phyloP scores from a whole-genome alignment of 1,140 invertebrate species.

The Cepaea nemoralis region DNA sequence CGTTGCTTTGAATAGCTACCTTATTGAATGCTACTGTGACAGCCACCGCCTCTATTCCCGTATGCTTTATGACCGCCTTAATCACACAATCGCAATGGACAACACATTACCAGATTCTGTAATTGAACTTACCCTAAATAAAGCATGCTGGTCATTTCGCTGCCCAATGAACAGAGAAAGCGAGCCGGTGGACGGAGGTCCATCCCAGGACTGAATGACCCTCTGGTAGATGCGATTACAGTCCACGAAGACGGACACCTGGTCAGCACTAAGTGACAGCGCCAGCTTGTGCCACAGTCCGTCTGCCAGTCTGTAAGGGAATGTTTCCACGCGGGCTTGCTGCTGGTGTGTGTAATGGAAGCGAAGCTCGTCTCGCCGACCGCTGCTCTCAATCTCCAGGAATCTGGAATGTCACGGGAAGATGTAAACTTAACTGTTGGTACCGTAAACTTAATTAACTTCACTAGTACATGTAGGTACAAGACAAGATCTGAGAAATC shows the following conservation, averaged over 20 bases:
- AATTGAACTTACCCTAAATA: conserved; percentile 84
- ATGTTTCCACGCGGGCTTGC: conserved; percentile 83
- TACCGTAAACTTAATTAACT: too few relatives aligned
- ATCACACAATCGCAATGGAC: too few relatives aligned
- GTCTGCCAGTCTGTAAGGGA: conserved; percentile 87
- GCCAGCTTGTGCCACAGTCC: conserved; percentile 88
- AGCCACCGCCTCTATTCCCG: too few relatives aligned
- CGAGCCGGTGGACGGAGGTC: conserved; percentile 66
- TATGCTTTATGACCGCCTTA: too few relatives aligned
- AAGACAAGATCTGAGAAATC: too few relatives aligned
- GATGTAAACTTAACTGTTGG: too few relatives aligned
- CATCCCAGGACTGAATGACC: conserved; percentile 72
- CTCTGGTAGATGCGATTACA: conserved; percentile 87
- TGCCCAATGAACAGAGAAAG: conserved; percentile 86
- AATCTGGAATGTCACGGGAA: conserved; percentile 83
- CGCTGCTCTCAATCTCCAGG: conserved; percentile 91
- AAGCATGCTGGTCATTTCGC: conserved; percentile 85
- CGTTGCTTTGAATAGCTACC: too few relatives aligned
- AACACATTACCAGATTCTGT: too few relatives aligned
- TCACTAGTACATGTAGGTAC: too few relatives aligned
- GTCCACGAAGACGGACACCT: conserved; percentile 87
- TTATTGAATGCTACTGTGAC: too few relatives aligned
- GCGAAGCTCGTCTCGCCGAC: conserved; percentile 76
- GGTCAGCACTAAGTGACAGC: conserved; percentile 83
- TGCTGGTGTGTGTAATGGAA: conserved; percentile 74